Base-by-base conservation (phyloP, 2,888 invertebrate species). In the Encarsia formosa region DNA sequence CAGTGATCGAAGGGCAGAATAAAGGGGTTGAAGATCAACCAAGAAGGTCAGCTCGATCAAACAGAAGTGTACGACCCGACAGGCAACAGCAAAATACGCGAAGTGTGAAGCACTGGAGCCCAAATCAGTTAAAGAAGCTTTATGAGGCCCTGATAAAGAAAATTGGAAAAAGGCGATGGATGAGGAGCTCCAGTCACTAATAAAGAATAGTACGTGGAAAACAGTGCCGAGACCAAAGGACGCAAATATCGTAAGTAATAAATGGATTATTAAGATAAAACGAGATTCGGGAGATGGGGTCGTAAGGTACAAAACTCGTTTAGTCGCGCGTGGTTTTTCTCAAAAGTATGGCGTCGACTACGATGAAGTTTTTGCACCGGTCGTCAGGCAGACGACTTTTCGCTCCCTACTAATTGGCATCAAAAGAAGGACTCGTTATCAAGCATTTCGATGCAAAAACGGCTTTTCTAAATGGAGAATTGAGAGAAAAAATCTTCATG, bases 361-460 rank as follows among this genome's bases (percentile, higher is more conserved):
- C 54, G 53, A 63, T 22, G 64, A 68, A 49, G 65, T 65, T 1
- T 70, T 65, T 46, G 63, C 67, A 32, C 66, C 67, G 13, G 66
- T 68, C 1, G 63, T 59, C 9, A 61, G 55, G 56, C 46, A 51
- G 11, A 23, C 49, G 31, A 58, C 59, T 3, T 42, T 63, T 9
- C 43, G 60, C 20, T 39, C 49, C 8, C 40, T 63, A 11, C 42
- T 63, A 5, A 47, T 59, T 63, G 5, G 56, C 59, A 16, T 56
- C 50, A 9, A 35, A 58, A 31, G 34, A 49, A 24, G 32, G 54
- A 6, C 32, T 58, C 32, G 44, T 49, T 15, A 48, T 61, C 8
- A 47, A 51, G 15, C 61, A 63, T 34, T 49, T 59, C 9, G 62
- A 64, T 48, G 59, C 58, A 2, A 57, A 60, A 42, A 64, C 61